Percentiles rank a stretch among this genome's conserved stretches.
phyloP scores from a whole-genome alignment of 2,113 vertebrate genomes.

The Xenopus borealis region DNA sequence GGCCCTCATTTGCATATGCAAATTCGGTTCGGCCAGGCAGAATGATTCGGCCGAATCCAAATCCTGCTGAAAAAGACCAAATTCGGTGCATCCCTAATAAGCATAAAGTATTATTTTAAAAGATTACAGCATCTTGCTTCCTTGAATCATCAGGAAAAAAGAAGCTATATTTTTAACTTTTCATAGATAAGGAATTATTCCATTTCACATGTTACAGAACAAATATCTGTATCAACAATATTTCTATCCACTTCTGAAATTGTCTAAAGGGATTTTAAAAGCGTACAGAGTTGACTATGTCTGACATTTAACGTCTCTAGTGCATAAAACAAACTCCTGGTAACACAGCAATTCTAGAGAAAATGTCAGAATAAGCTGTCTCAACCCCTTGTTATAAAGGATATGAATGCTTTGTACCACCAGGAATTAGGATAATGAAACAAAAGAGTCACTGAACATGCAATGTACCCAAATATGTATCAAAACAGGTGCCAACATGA shows the following conservation, averaged over 20 bases:
- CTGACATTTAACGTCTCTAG: constrained; percentile 43
- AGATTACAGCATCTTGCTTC: background rate
- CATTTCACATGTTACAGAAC: background rate
- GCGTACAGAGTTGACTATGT: constrained; percentile 21
- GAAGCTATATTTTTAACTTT: constrained; percentile 2
- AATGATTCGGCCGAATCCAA: no score
- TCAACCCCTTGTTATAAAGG: constrained; percentile 36
- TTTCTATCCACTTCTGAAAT: constrained; percentile 17
- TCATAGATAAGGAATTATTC: background rate
- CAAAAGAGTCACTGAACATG: constrained; percentile 33
- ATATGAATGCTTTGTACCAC: constrained; percentile 26
- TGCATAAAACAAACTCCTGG: constrained; percentile 37
- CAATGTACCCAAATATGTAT: constrained; percentile 38
- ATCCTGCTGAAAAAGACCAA: no score
- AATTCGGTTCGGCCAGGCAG: no score
- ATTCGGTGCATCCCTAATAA: no score
- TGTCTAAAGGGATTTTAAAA: constrained; percentile 31
- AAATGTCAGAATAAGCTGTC: constrained; percentile 40
- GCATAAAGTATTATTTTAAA: no score
- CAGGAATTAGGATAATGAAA: constrained; percentile 41
- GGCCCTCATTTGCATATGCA: no score
- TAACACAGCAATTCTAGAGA: constrained; percentile 27
- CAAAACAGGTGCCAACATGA: constrained; percentile 1
- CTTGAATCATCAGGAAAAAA: background rate
- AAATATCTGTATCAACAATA: constrained; percentile 19